Percentiles rank a stretch among this genome's conserved stretches.
These are phyloP conservation scores for Paramormyrops kingsleyae DNA, from an alignment of 2,113 vertebrate species.

Conservation along the genomic window DNA sequence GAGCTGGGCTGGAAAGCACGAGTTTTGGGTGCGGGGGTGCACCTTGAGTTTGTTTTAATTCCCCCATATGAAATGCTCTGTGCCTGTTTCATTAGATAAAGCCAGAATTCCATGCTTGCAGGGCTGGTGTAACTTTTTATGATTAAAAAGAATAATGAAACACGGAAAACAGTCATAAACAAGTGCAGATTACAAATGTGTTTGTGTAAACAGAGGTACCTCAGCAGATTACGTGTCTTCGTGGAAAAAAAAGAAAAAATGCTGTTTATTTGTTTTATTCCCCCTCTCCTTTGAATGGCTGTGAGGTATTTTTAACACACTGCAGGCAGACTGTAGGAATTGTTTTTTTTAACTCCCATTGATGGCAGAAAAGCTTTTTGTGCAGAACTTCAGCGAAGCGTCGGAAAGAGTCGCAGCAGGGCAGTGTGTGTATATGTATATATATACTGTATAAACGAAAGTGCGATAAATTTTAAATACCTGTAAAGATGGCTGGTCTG, in stretches of 20 bases:
- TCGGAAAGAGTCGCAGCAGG: neutral
- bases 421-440: neutral
- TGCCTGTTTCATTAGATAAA: conserved; percentile 16
- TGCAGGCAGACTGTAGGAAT: neutral
- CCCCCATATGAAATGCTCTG: neutral
- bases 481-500: neutral
- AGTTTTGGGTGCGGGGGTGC: neutral
- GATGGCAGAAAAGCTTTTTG: neutral
- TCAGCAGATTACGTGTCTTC: neutral
- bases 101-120: neutral
- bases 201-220: conserved; percentile 1
- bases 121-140: conserved; percentile 4
- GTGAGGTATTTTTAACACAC: neutral
- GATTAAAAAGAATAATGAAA: conserved; percentile 6
- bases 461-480: neutral
- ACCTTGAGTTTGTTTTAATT: conserved; percentile 3
- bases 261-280: neutral
- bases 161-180: neutral
- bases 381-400: neutral
- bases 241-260: neutral
- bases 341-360: neutral
- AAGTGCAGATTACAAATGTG: neutral
- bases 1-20: neutral
- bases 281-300: neutral
- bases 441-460: neutral